Evolutionary conservation across 1,140 invertebrate species (phyloP), one percentile per base, ranked within the genome.

Genomic region (Diploscapter pachys): DNA sequence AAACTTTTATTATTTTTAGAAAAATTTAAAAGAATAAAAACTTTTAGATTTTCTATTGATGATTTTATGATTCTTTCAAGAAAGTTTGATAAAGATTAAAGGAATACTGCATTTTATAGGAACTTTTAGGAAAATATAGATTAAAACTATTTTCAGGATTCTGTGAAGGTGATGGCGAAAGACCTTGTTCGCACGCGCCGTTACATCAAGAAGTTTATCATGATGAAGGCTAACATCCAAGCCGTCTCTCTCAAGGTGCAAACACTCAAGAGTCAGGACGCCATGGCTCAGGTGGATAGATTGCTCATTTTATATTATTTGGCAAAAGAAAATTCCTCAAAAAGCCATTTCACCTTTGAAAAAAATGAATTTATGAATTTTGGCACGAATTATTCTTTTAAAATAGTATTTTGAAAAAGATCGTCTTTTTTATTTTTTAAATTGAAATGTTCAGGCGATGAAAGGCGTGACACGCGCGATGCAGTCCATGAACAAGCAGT

Each of bases 111-210:
- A 1, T 31, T 31, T 31, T 31, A 31, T 31, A 31, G 0, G 31
- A 31, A 31, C 31, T 31, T 31, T 31, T 31, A 1, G 31, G 31
- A 31, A 31, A 31, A 31, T 31, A 31, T 31, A 0, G 31, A 31
- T 1, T 31, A 2, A 4, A 54, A 53, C 31, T 80, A 31, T 31
- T 86, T 88, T 54, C 83, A 95, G 93, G 96, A 99, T 89, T 94
- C 96, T 71, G 97, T 99, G 0, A 98, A 98, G 90, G 96, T 99
- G 79, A 98, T 99, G 96, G 97, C 97, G 2, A 97, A 96, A 88
- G 97, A 99, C 89, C 88, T 99, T 74, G 97, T 99, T 1, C 89
- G 97, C 80, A 99, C 96, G 8, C 89, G 96, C 76, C 81, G 92
- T 52, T 98, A 98, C 84, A 91, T 93, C 49, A 97, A 98, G 86